Evolutionary conservation across 1,140 invertebrate species (phyloP).

Genomic region (Neelides sp.): DNA sequence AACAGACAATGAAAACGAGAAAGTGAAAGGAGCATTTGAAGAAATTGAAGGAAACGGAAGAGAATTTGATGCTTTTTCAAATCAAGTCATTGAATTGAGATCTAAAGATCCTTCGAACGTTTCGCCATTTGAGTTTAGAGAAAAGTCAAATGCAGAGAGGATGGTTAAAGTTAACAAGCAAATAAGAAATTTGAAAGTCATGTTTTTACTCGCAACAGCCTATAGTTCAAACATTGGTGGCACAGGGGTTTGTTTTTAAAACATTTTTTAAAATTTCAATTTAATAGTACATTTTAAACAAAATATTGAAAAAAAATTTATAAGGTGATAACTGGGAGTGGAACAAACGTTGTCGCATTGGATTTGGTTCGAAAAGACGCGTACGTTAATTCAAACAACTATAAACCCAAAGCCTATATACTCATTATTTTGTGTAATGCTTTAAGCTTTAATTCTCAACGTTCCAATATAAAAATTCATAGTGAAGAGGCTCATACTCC

Average conservation of each 20-base stretch:
- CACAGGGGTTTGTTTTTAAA: slow-evolving; percentile 17
- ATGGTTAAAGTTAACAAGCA: slow-evolving; percentile 13
- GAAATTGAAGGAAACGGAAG: too few relatives aligned
- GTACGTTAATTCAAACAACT: too few relatives aligned
- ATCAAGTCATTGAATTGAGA: too few relatives aligned
- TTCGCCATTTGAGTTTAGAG: too few relatives aligned
- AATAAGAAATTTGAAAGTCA: slow-evolving; percentile 23
- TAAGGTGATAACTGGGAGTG: slow-evolving; percentile 59
- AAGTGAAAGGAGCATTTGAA: too few relatives aligned
- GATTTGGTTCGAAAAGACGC: slow-evolving; percentile 34
- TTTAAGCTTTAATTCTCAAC: slow-evolving; percentile 1
- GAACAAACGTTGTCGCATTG: slow-evolving; percentile 75
- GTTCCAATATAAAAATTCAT: neutral
- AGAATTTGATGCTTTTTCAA: too few relatives aligned
- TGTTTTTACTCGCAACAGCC: slow-evolving; percentile 28
- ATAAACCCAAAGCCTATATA: too few relatives aligned
- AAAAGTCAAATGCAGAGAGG: neutral
- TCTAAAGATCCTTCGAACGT: too few relatives aligned
- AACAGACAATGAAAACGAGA: neutral
- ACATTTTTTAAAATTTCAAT: neutral
- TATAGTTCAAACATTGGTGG: slow-evolving; percentile 30
- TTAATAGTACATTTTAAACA: too few relatives aligned
- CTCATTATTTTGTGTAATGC: neutral
- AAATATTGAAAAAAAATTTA: neutral
- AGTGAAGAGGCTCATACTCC: slow-evolving; percentile 13